Evolutionary conservation across 1,140 invertebrate genomes (phyloP).

Genomic region (Bombyx mori): ASM3026992v2 NC_085130.1:9502001-9502500

Average conservation of each 20-base stretch:
- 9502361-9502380: slow-evolving; percentile 93
- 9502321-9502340: slow-evolving; percentile 76
- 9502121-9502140: too few relatives aligned
- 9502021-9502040: too few relatives aligned
- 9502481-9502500: slow-evolving; percentile 89
- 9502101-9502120: too few relatives aligned
- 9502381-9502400: slow-evolving; percentile 96
- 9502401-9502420: slow-evolving; percentile 92
- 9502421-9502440: slow-evolving; percentile 95
- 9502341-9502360: slow-evolving; percentile 86
- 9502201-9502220: too few relatives aligned
- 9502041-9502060: too few relatives aligned
- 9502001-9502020: too few relatives aligned
- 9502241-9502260: slow-evolving; percentile 61
- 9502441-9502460: slow-evolving; percentile 98
- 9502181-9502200: too few relatives aligned
- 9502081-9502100: too few relatives aligned
- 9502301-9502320: slow-evolving; percentile 97
- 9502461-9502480: slow-evolving; percentile 84
- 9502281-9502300: slow-evolving; percentile 86
- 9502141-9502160: too few relatives aligned
- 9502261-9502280: slow-evolving; percentile 97
- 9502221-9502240: too few relatives aligned
- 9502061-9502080: too few relatives aligned
- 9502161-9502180: too few relatives aligned